Evolutionary conservation across 2,797 vertebrate species (phyloP), one percentile per base, ranked within the genome.

Genomic region (Darevskia mixta): DNA sequence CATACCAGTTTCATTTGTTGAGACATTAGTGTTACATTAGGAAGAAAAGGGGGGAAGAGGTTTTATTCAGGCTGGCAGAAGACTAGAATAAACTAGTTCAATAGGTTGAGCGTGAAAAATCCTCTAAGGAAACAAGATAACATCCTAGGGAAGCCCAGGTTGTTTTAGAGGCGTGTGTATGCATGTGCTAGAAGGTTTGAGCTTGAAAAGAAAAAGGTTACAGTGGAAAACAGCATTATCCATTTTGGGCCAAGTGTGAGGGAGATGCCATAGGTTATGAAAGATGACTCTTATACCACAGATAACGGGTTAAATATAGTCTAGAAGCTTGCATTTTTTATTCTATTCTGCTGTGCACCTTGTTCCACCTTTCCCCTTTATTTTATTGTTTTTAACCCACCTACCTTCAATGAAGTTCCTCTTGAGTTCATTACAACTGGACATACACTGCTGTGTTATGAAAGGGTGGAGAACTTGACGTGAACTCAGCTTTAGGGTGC

Each of bases 211-310:
- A 77, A 66, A 77, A 66, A 27, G 35, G 17, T 85, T 77, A 41
- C 3, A 64, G 23, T 35, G 23, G n/a, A 8, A 67, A 77, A 55
- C 25, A 67, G 13, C 20, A 35, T 4, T 18, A 49, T 55, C 41
- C 17, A 76, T 64, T 76, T 45, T 76, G 58, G 38, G 43, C 17
- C 18, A 17, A 66, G 32, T 41, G 45, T 27, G 55, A 72, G 67
- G 49, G 41, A 6, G 25, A 71, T 77, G 25, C 27, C 35, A 23
- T 20, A n/a, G 73, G 35, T 32, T 35, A 71, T 58, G 43, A 23
- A 88, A 78, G 45, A 43, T 35, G 64, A 49, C 29, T 27, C n/a
- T 45, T 83, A 25, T 86, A 67, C 64, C 64, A 67, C 61, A 86
- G 76, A 78, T 15, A 32, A 10, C 61, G 49, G n/a, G 15, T 45